A percentile compares a stretch with the other conserved stretches of the same genome.
These are phyloP conservation scores for Ctenoplectra terminalis DNA, from an alignment of 1,140 invertebrate genomes.

Conservation along the genomic window DNA sequence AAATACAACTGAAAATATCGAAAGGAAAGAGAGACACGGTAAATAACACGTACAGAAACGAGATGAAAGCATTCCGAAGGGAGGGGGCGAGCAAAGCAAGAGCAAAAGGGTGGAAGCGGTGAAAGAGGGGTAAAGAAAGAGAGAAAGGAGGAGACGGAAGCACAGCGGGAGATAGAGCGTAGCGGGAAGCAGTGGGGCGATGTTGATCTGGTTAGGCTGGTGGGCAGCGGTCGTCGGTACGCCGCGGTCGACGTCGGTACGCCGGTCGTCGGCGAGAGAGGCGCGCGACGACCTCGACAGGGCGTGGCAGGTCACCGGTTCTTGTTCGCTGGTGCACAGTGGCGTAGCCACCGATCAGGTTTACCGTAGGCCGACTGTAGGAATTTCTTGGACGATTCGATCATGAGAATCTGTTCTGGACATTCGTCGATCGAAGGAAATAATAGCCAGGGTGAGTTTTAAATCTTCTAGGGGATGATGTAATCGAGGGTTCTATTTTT, in stretches of 20 bases:
- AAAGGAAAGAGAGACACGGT: too few species aligned
- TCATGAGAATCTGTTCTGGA: neutral
- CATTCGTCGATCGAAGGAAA: neutral
- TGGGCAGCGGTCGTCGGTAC: slow-evolving; percentile 71
- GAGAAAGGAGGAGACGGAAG: slow-evolving; percentile 48
- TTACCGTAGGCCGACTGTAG: slow-evolving; percentile 34
- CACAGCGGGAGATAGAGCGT: slow-evolving; percentile 34
- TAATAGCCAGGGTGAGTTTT: too few species aligned
- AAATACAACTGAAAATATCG: too few species aligned
- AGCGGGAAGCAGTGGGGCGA: slow-evolving; percentile 65
- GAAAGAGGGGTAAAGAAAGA: slow-evolving; percentile 31
- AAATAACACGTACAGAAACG: neutral
- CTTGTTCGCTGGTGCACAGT: slow-evolving; percentile 68
- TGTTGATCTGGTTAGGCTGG: slow-evolving; percentile 81
- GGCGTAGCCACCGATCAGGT: slow-evolving; percentile 70
- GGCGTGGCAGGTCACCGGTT: slow-evolving; percentile 81
- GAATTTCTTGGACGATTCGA: slow-evolving; percentile 33
- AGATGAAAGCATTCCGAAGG: neutral
- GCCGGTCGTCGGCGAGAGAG: slow-evolving; percentile 72
- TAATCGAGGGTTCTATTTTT: too few species aligned
- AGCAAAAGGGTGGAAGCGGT: slow-evolving; percentile 11
- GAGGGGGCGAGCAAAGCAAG: slow-evolving; percentile 2
- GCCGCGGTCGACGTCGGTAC: slow-evolving; percentile 70
- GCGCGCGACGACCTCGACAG: slow-evolving; percentile 80
- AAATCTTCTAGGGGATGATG: neutral